phyloP scores from a whole-genome alignment of 2,113 vertebrate species.

The Eublepharis macularius region DNA sequence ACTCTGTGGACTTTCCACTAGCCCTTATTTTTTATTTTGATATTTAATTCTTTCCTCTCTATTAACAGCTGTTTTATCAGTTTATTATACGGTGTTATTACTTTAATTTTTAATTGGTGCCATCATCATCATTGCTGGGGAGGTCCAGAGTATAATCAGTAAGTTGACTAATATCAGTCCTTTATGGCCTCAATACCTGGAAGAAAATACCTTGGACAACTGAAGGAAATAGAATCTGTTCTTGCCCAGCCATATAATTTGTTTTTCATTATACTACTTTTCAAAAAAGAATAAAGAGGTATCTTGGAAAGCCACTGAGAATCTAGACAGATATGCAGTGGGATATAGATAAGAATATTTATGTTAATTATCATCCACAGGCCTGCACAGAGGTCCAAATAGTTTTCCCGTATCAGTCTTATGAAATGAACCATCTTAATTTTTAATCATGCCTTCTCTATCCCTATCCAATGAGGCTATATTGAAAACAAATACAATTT shows the following conservation, averaged over 20 bases:
- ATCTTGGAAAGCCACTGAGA: neutral
- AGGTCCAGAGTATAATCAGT: no score
- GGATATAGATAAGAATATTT: neutral
- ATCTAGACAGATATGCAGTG: neutral
- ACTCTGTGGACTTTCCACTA: no score
- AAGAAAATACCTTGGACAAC: neutral
- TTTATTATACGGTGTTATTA: no score
- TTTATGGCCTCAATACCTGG: neutral
- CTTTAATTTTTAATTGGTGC: no score
- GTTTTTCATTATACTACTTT: neutral
- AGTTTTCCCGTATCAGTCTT: neutral
- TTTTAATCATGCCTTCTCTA: neutral
- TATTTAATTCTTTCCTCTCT: no score
- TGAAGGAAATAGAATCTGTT: neutral
- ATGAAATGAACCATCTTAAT: neutral
- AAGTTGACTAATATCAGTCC: neutral
- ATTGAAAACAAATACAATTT: constrained; percentile 15
- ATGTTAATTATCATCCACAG: neutral
- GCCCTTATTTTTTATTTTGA: no score
- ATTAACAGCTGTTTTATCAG: no score
- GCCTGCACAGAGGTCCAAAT: neutral
- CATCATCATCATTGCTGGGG: no score
- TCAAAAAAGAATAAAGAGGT: neutral
- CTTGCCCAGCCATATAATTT: neutral
- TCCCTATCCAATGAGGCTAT: neutral